Conservation (phyloP, 2,888 invertebrate species). For the Bursaphelenchus okinawaensis region DNA sequence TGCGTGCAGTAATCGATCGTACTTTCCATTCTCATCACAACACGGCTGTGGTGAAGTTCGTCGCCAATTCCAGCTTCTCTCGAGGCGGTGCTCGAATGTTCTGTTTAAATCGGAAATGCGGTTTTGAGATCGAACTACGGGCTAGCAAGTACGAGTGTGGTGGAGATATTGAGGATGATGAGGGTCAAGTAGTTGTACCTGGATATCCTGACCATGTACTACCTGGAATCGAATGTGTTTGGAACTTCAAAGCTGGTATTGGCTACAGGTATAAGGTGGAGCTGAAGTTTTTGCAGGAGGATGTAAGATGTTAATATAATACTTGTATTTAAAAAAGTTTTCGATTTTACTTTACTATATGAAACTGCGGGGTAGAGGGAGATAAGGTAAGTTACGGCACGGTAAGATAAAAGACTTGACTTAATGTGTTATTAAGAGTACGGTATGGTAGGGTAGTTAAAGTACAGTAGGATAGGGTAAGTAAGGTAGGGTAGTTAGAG, state of each 20-base stretch:
- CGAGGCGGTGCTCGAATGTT: slow-evolving; percentile 27
- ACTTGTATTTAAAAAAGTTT: no score
- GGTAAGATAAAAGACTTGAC: no score
- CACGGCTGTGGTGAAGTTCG: slow-evolving; percentile 19
- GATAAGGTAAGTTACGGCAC: no score
- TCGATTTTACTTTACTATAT: no score
- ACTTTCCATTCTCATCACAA: slow-evolving; percentile 17
- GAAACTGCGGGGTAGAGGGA: no score
- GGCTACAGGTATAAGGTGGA: slow-evolving; percentile 40
- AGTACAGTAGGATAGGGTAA: no score
- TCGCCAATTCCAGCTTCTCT: slow-evolving; percentile 10
- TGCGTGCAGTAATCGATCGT: not conserved
- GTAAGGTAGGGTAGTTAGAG: no score
- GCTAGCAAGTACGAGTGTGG: slow-evolving; percentile 45
- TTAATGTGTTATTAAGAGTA: no score
- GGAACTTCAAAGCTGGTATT: slow-evolving; percentile 46
- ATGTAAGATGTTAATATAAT: slow-evolving; percentile 1
- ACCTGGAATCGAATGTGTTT: slow-evolving; percentile 37
- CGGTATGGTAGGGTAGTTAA: no score
- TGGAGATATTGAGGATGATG: slow-evolving; percentile 36
- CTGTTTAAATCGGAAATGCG: slow-evolving; percentile 45
- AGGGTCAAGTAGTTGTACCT: slow-evolving; percentile 39
- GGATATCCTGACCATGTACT: slow-evolving; percentile 35
- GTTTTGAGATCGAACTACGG: slow-evolving; percentile 42
- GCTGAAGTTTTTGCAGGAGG: slow-evolving; percentile 34